Evolutionary conservation across 2,113 vertebrate species (phyloP), one percentile per base, ranked within the genome.

Genomic region (Pangasianodon hypophthalmus): DNA sequence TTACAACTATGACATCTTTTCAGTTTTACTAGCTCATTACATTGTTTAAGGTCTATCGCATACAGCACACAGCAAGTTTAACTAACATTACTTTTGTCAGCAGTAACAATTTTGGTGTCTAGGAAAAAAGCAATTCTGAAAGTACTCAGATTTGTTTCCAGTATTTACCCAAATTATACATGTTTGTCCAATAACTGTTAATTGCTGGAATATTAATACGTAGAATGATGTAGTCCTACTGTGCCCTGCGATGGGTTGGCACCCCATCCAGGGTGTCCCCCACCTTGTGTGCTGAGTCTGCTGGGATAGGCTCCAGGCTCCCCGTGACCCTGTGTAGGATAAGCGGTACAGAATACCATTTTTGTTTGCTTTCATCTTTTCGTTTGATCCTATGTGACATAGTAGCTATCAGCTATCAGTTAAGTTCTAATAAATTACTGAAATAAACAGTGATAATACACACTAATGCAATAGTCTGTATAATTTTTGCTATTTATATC

Each of bases 11-110:
- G 46, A 18, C 60, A 67, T 82, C n/a, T 58, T 46, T 64, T 50
- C 46, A 67, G 48, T 26, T 79, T 85, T 58, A 87, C 52, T 58
- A 46, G 69, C 44, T 79, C 69, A 77, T 77, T 50, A 80, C 41
- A 50, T 41, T 29, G 18, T 73, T 54, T 56, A 73, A 54, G 19
- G 71, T 54, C 44, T 80, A 37, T 64, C 54, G 3, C n/a, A 86
- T 56, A 56, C 50, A 82, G 29, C 19, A 56, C 46, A 82, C 52
- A 41, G 19, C 37, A 85, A 46, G 21, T 29, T 41, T 24, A 84
- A 82, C 16, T 60, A 84, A 64, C 58, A 46, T 85, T 48, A n/a
- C 4, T 85, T 48, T 48, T 2, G n/a, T 67, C 44, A 69, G 29
- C 81, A 84, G 54, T 41, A 60, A 84, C 24, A n/a, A 29, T 85